These are phyloP conservation scores for Cheirogaleus major DNA, from an alignment of 2,797 vertebrate species.

Conservation along the genomic window DNA sequence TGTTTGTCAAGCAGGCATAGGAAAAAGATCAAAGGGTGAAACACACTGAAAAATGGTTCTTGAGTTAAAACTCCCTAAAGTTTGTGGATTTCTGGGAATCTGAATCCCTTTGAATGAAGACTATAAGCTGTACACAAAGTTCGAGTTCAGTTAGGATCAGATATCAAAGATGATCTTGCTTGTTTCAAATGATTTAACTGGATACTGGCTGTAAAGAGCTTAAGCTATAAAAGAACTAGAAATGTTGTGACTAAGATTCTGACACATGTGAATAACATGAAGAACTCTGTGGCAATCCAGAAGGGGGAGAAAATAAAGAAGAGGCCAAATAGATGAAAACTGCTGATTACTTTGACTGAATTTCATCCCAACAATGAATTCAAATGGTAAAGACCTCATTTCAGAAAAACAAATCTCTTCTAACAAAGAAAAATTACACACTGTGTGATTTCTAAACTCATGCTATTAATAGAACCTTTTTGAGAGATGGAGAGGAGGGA, in stretches of 20 bases:
- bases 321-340: slow-evolving; percentile 22
- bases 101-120: slow-evolving; percentile 54
- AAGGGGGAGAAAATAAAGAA: not conserved
- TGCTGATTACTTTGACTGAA: slow-evolving; percentile 29
- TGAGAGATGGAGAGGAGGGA: not conserved
- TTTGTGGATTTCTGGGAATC: slow-evolving; percentile 49
- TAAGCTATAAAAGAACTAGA: slow-evolving; percentile 51
- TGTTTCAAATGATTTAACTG: slow-evolving; percentile 54
- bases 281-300: slow-evolving; percentile 15
- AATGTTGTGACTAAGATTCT: slow-evolving; percentile 61
- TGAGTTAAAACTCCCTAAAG: slow-evolving; percentile 29
- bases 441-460: slow-evolving; percentile 35
- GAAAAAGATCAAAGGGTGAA: slow-evolving; percentile 47
- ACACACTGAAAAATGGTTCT: not conserved
- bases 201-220: slow-evolving; percentile 51
- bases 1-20: slow-evolving; percentile 39
- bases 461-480: slow-evolving; percentile 45
- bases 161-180: slow-evolving; percentile 66
- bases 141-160: slow-evolving; percentile 53
- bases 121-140: slow-evolving; percentile 29
- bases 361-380: slow-evolving; percentile 56
- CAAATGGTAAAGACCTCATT: slow-evolving; percentile 34
- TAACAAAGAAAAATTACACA: slow-evolving; percentile 45
- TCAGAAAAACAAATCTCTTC: slow-evolving; percentile 22
- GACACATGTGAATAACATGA: slow-evolving; percentile 53